Percentiles rank a stretch among this genome's conserved stretches.
Conservation (phyloP, 2,113 vertebrate genomes). For the Numenius arquata region DNA sequence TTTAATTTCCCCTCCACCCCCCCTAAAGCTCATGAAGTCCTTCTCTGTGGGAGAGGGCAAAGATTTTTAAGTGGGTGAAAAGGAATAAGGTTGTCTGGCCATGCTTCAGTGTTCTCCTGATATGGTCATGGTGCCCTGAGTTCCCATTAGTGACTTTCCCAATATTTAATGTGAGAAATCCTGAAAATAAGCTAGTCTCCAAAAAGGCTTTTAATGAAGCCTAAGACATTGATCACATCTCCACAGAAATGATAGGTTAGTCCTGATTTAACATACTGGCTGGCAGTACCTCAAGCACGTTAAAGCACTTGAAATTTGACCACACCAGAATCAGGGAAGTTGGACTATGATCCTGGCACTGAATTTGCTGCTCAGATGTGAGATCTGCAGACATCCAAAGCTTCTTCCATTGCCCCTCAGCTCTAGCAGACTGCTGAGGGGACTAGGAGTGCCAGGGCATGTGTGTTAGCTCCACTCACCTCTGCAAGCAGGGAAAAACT, state of each 20-base stretch:
- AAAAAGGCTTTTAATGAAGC: background rate
- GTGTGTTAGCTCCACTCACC: background rate
- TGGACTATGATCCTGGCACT: background rate
- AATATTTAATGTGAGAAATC: background rate
- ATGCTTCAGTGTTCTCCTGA: background rate
- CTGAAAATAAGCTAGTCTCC: background rate
- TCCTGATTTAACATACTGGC: background rate
- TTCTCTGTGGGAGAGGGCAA: background rate
- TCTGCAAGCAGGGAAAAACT: background rate
- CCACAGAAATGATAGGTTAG: background rate
- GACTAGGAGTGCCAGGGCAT: no score
- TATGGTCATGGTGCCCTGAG: background rate
- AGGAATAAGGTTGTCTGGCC: background rate
- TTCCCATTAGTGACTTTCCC: background rate
- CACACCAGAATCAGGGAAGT: background rate
- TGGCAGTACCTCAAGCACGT: background rate
- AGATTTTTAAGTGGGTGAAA: background rate
- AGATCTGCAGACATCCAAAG: background rate
- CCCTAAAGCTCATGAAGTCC: background rate
- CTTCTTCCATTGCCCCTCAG: background rate
- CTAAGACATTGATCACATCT: background rate
- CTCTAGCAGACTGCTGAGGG: background rate
- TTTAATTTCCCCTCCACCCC: background rate
- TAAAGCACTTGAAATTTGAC: background rate
- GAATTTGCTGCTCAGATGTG: background rate